Evolutionary conservation across 2,797 vertebrate genomes (phyloP).

Genomic region (Pantherophis vulpinus): DNA sequence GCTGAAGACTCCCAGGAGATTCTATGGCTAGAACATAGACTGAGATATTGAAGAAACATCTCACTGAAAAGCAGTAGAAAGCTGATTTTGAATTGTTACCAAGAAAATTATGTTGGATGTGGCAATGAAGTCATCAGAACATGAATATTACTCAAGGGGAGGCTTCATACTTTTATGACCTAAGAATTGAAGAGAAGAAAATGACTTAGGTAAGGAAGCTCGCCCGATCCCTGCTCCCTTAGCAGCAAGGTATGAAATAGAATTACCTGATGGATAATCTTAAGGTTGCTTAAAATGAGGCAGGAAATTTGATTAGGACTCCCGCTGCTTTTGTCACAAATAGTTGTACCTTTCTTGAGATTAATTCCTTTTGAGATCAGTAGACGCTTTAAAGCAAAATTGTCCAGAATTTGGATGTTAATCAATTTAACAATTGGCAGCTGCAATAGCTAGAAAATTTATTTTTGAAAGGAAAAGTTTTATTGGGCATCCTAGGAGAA

Average conservation of each 20-base stretch:
- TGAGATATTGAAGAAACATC: background rate
- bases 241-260: background rate
- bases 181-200: background rate
- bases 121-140: background rate
- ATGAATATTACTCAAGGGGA: background rate
- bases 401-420: background rate
- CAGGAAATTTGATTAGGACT: background rate
- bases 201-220: no score
- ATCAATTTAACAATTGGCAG: background rate
- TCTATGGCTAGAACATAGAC: background rate
- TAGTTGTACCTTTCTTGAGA: background rate
- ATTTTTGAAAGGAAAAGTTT: conserved; percentile 11
- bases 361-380: background rate
- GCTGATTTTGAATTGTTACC: background rate
- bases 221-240: background rate
- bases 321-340: background rate
- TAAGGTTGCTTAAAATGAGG: background rate
- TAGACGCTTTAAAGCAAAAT: background rate
- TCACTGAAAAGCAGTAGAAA: background rate
- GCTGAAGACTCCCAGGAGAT: background rate
- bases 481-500: background rate
- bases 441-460: background rate
- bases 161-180: background rate
- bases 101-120: background rate
- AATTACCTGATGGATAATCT: background rate